Conservation (phyloP, 2,888 invertebrate species). For the Oscheius myriophilus region DNA sequence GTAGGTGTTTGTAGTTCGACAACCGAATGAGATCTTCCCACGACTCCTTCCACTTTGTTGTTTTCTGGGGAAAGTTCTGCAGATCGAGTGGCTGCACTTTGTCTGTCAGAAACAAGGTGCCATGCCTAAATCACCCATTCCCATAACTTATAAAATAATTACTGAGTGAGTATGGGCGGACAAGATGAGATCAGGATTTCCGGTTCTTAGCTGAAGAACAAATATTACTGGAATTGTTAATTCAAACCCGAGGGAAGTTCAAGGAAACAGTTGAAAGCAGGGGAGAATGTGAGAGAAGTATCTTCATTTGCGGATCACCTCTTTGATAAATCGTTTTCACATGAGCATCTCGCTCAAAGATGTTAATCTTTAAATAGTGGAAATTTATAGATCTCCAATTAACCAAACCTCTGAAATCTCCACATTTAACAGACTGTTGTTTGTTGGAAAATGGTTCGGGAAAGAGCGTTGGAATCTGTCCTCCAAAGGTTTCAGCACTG, state of each 20-base stretch:
- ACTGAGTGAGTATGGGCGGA: slow-evolving; percentile 74
- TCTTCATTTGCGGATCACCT: neutral
- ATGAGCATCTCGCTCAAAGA: slow-evolving; percentile 8
- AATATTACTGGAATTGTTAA: slow-evolving; percentile 32
- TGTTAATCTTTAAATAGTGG: slow-evolving; percentile 9
- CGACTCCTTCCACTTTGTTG: slow-evolving; percentile 11
- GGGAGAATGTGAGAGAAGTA: slow-evolving; percentile 15
- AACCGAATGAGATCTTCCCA: slow-evolving; percentile 38
- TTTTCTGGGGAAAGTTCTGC: neutral
- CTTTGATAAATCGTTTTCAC: neutral
- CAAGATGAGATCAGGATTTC: slow-evolving; percentile 70
- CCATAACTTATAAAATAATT: neutral
- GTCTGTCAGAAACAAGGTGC: neutral
- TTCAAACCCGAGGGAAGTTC: slow-evolving; percentile 19
- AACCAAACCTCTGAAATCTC: slow-evolving; percentile 4
- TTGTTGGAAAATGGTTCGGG: slow-evolving; percentile 9
- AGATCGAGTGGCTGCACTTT: neutral
- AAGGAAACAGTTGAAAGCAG: slow-evolving; percentile 2
- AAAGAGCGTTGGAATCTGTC: slow-evolving; percentile 3
- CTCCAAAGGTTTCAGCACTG: slow-evolving; percentile 26
- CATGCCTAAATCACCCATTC: slow-evolving; percentile 8
- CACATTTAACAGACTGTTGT: neutral
- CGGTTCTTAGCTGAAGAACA: slow-evolving; percentile 34
- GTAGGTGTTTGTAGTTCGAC: slow-evolving; percentile 52
- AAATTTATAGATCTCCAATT: neutral